Percentiles rank a stretch among this genome's conserved stretches.
Evolutionary conservation across 2,113 vertebrate species (phyloP).

Genomic region (Herpailurus yagouaroundi): DNA sequence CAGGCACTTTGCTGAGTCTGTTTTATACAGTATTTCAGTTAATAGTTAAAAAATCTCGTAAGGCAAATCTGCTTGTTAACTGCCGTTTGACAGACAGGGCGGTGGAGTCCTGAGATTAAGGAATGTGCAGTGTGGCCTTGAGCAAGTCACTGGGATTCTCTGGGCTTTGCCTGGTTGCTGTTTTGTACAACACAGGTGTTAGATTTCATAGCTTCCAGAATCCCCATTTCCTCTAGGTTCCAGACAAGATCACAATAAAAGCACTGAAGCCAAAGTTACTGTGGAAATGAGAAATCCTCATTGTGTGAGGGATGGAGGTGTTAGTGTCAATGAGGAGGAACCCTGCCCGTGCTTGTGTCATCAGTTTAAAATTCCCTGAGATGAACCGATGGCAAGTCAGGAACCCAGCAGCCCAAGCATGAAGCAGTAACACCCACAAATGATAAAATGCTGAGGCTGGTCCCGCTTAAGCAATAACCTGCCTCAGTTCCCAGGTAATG

Average conservation of each 20-base stretch:
- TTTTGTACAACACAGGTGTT: background rate
- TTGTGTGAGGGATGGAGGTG: background rate
- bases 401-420: background rate
- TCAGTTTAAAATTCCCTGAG: background rate
- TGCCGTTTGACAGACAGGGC: background rate
- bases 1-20: background rate
- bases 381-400: background rate
- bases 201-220: background rate
- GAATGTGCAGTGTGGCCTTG: background rate
- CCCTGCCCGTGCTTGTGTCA: background rate
- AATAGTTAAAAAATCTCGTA: background rate
- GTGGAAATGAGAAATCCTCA: background rate
- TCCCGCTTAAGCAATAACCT: conserved; percentile 35
- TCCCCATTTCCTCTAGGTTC: background rate
- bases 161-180: background rate
- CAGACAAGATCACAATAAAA: background rate
- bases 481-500: background rate
- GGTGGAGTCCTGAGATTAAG: background rate
- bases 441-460: background rate
- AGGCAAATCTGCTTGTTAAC: background rate
- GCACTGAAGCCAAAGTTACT: background rate
- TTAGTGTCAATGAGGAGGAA: background rate
- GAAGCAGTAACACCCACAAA: background rate
- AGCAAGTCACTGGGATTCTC: background rate
- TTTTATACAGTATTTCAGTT: background rate